Percentiles rank a stretch among this genome's conserved stretches.
Evolutionary conservation across 2,888 invertebrate species (phyloP).

Genomic region (Mythimna impura): DNA sequence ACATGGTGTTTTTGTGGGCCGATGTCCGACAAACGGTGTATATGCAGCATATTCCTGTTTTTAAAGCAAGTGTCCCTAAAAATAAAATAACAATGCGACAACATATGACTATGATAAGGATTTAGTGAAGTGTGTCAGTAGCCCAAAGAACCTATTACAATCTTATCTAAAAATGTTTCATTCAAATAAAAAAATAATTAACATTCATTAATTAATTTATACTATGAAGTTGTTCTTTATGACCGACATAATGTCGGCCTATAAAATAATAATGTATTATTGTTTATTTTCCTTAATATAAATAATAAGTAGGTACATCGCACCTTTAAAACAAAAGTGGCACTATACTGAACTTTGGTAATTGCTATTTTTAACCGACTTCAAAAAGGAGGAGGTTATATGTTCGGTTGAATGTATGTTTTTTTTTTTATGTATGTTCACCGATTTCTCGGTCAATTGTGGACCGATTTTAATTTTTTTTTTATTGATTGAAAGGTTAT

Average conservation of each 20-base stretch:
- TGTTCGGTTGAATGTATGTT: too few species aligned
- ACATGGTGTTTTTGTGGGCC: too few species aligned
- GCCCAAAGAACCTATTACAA: conserved; percentile 31
- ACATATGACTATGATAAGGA: conserved; percentile 21
- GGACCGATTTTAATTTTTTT: too few species aligned
- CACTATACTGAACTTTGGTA: too few species aligned
- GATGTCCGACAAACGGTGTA: too few species aligned
- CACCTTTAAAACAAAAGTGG: too few species aligned
- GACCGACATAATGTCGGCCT: background rate
- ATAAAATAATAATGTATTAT: conserved; percentile 3
- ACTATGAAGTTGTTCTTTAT: background rate
- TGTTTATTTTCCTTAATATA: background rate
- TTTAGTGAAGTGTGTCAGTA: conserved; percentile 28
- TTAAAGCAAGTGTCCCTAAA: background rate
- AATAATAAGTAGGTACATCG: too few species aligned
- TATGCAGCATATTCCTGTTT: background rate
- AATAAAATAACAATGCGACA: background rate
- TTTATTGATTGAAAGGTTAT: too few species aligned
- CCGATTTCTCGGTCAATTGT: too few species aligned
- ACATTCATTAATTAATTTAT: background rate
- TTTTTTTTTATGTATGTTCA: too few species aligned
- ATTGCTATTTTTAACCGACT: too few species aligned
- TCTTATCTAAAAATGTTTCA: conserved; percentile 39
- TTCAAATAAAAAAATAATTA: conserved; percentile 23
- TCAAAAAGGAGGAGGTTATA: too few species aligned